Base-by-base conservation (phyloP, 2,113 vertebrate genomes). In the Ranitomeya imitator region DNA sequence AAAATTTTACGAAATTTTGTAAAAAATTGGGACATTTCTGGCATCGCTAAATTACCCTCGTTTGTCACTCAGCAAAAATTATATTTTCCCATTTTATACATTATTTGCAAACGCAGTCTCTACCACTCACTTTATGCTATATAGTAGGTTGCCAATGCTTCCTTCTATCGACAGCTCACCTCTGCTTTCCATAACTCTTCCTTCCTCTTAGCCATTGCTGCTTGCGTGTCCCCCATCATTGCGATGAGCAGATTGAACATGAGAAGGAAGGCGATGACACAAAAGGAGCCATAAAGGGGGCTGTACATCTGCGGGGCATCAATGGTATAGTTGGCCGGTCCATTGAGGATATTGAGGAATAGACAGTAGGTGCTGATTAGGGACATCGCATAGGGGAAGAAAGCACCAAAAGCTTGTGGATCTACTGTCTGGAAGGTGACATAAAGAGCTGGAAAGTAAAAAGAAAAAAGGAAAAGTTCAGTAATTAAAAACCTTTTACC, bases 101-200 rank as follows among this genome's bases (percentile, higher is more conserved):
- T 37, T 37, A 37, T 45, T 45, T 45, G 37, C 37, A 45, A 45
- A 3, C 2, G 37, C 37, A 45, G 37, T 45, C 4, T 45, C 37
- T 45, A 45, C 3, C 37, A 45, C 37, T 45, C 37, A 45, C 37
- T 45, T 45, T 45, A 45, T 45, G 37, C 37, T 45, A 45, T 45
- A 18, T 7, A 18, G 10, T 6, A 15, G 10, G 51, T 78, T 81
- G 57, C 16, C 57, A 31, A 1, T 11, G 3, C 3, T 61, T 12
- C 6, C 0, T 63, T 19, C 7, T 7, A 0, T 45, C 16, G 0
- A 52, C 12, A 5, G n/a, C 90, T 52, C 55, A 96, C 96, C 95
- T 96, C 95, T 60, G 93, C 95, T 90, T 93, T 95, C 96, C 96
- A 96, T 87, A 96, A 93, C 91, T 96, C 95, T 14, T 96, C 95